Conservation (phyloP, 2,113 vertebrate genomes). For the Anseranas semipalmata region DNA sequence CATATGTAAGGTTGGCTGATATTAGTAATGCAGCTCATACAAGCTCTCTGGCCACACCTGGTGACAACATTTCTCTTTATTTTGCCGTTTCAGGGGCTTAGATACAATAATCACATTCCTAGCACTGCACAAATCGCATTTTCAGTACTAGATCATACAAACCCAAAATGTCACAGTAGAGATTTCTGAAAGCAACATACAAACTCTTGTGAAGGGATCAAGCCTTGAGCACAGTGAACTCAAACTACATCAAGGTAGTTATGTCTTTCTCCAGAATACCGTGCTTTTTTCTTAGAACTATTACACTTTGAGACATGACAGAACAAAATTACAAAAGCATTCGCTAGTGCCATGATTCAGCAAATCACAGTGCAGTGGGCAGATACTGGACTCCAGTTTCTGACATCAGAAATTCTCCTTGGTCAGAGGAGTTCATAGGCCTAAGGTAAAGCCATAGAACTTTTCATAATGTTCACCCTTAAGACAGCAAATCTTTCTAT, state of each 20-base stretch:
- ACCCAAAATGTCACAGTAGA: background rate
- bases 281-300: background rate
- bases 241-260: background rate
- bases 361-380: background rate
- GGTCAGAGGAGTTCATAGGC: background rate
- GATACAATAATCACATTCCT: conserved; percentile 38
- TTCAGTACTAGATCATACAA: background rate
- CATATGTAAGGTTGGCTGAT: accelerated
- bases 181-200: conserved; percentile 9
- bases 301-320: background rate
- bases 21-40: background rate
- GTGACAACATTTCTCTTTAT: conserved; percentile 57
- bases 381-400: background rate
- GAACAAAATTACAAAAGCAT: background rate
- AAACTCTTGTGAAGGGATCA: background rate
- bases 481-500: background rate
- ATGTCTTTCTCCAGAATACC: background rate
- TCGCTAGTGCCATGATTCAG: background rate
- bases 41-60: background rate
- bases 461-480: background rate
- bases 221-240: background rate
- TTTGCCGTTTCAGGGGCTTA: conserved; percentile 27
- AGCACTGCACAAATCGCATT: conserved; percentile 2
- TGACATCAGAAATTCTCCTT: background rate
- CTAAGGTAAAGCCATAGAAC: background rate